These are phyloP conservation scores for Pholis gunnellus DNA, from an alignment of 2,113 vertebrate genomes.

Conservation along the genomic window DNA sequence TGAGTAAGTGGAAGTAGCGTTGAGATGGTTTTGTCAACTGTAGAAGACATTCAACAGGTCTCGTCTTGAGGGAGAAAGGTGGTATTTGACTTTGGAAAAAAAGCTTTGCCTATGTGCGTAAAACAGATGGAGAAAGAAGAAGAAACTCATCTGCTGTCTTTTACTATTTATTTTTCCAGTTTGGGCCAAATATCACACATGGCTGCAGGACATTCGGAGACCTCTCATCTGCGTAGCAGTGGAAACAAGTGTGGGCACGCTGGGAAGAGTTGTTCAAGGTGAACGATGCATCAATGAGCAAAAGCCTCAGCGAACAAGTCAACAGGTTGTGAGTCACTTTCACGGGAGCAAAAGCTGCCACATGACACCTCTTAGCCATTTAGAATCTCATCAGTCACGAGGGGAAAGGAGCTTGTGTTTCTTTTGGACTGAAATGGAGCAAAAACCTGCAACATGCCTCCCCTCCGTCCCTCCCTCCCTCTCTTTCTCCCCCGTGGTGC, in stretches of 20 bases:
- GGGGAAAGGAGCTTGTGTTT: neutral
- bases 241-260: neutral
- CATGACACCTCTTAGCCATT: neutral
- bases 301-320: conserved; percentile 30
- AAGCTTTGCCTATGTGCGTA: neutral
- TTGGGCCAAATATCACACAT: neutral
- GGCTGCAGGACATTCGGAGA: neutral
- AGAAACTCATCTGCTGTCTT: neutral
- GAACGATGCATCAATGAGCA: conserved; percentile 39
- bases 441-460: conserved; percentile 8
- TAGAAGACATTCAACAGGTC: neutral
- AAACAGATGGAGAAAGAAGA: neutral
- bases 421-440: conserved; percentile 36
- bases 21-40: neutral
- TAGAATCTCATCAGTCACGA: conserved; percentile 7
- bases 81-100: too few species aligned
- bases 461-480: neutral
- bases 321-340: conserved; percentile 51
- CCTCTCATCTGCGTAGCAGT: neutral
- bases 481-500: conserved; percentile 41
- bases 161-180: neutral
- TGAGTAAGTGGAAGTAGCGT: neutral
- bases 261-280: conserved; percentile 24
- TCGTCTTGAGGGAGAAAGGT: neutral
- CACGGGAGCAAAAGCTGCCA: conserved; percentile 5